Conservation (phyloP, 2,888 invertebrate species). For the Ennomos quercinarius region DNA sequence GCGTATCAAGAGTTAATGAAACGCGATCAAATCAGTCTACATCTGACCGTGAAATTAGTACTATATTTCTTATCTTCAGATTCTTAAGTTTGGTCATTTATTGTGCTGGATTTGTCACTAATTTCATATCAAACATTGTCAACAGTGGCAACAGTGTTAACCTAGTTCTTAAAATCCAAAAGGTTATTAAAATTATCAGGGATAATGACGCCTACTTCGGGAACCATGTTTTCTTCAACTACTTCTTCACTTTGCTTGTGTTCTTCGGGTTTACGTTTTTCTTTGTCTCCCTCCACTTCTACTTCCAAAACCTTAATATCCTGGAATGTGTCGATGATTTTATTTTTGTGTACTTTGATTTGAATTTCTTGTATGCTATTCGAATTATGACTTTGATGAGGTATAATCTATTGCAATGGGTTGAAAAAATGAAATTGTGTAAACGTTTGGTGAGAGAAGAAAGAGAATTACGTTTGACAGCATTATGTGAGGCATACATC, state of each 20-base stretch:
- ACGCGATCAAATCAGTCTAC: background rate
- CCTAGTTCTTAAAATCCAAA: slow-evolving; percentile 17
- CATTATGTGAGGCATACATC: slow-evolving; percentile 15
- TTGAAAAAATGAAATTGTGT: background rate
- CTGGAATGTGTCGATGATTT: background rate
- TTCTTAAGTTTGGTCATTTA: background rate
- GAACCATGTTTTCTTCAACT: background rate
- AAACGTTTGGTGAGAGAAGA: background rate
- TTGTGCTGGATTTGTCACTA: slow-evolving; percentile 1
- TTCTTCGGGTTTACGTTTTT: background rate
- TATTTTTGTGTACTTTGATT: slow-evolving; percentile 1
- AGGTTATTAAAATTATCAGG: background rate
- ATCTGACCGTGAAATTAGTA: too few species aligned
- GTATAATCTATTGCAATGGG: background rate
- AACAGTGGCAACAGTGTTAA: slow-evolving; percentile 9
- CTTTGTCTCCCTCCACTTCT: background rate
- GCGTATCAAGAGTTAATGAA: background rate
- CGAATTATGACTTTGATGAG: slow-evolving; percentile 7
- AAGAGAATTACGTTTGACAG: slow-evolving; percentile 2
- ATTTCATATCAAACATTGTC: background rate
- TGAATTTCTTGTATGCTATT: slow-evolving; percentile 14
- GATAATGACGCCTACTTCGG: background rate
- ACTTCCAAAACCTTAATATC: background rate
- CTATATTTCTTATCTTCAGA: background rate
- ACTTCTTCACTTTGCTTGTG: background rate